These are phyloP conservation scores for Periophthalmus modestus DNA, from an alignment of 2,113 vertebrate species.

Conservation along the genomic window DNA sequence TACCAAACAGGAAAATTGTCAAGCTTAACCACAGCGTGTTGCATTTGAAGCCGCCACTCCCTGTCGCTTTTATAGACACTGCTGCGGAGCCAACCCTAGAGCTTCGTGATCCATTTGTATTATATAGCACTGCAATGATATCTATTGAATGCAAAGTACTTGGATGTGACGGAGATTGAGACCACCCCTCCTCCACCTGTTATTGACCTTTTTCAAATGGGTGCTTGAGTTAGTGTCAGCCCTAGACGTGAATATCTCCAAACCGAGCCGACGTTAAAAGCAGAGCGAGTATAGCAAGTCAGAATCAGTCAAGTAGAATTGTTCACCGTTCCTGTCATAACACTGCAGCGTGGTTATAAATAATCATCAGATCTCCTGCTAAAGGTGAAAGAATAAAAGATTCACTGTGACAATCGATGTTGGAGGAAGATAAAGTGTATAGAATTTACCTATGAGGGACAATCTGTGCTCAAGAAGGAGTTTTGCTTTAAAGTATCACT, in stretches of 20 bases:
- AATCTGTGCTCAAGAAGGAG: background rate
- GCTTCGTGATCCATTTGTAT: conserved; percentile 16
- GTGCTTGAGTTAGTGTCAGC: conserved; percentile 7
- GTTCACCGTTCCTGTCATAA: conserved; percentile 13
- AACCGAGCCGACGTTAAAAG: conserved; percentile 17
- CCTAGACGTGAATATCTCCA: conserved; percentile 10
- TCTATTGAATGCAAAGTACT: conserved; percentile 6
- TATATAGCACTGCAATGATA: conserved; percentile 16
- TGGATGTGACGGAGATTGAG: background rate
- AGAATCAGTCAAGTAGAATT: conserved; percentile 25
- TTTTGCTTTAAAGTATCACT: background rate
- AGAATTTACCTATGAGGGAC: background rate
- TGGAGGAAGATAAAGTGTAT: background rate
- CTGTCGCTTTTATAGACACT: conserved; percentile 20
- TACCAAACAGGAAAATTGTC: conserved; percentile 51
- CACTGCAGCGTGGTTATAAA: conserved; percentile 7
- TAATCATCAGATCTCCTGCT: conserved; percentile 10
- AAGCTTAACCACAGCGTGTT: conserved; percentile 16
- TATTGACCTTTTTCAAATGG: conserved; percentile 22
- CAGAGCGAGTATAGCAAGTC: background rate
- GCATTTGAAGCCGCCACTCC: conserved; percentile 23
- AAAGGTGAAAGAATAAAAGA: conserved; percentile 21
- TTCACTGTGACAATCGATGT: background rate
- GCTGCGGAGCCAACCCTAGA: conserved; percentile 2
- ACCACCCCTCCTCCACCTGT: conserved; percentile 3